Conservation (phyloP, 2,113 vertebrate species). For the Prunella fulvescens region DNA sequence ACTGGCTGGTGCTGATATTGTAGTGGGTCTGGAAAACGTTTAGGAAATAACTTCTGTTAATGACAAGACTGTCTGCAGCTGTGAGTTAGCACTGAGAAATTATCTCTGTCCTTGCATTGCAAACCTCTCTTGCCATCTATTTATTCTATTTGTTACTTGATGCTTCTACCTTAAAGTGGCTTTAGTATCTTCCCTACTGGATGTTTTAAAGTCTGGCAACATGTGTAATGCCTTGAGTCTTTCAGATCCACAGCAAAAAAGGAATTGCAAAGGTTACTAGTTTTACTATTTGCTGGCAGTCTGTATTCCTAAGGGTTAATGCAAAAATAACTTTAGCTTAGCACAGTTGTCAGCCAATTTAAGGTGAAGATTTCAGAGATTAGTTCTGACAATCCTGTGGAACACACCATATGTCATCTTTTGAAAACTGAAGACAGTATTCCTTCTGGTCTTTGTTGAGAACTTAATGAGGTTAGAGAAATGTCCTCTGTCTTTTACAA, state of each 20-base stretch:
- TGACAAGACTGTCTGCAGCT: not conserved
- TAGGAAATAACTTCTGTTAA: not conserved
- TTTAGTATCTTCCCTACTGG: not conserved
- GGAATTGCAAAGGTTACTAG: not conserved
- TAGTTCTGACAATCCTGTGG: conserved; percentile 64
- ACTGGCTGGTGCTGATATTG: not conserved
- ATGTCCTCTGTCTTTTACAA: conserved; percentile 42
- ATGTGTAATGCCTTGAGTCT: not conserved
- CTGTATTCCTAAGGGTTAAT: conserved; percentile 59
- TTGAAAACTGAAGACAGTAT: conserved; percentile 48
- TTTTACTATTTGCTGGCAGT: not conserved
- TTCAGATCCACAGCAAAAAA: not conserved
- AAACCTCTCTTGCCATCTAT: not conserved
- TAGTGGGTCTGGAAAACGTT: not conserved
- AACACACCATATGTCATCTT: conserved; percentile 66
- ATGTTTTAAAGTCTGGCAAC: not conserved
- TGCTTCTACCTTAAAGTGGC: not conserved
- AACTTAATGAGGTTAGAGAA: conserved; percentile 62
- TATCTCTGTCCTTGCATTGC: not conserved
- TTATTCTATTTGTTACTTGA: not conserved
- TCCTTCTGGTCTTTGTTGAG: conserved; percentile 64
- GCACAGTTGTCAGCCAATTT: conserved; percentile 57
- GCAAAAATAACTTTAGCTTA: conserved; percentile 43
- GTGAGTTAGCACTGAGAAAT: not conserved
- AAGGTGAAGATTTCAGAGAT: conserved; percentile 63